Percentiles rank a stretch among this genome's conserved stretches.
Conservation (phyloP, 1,140 invertebrate species). For the Acromyrmex echinatior region DNA sequence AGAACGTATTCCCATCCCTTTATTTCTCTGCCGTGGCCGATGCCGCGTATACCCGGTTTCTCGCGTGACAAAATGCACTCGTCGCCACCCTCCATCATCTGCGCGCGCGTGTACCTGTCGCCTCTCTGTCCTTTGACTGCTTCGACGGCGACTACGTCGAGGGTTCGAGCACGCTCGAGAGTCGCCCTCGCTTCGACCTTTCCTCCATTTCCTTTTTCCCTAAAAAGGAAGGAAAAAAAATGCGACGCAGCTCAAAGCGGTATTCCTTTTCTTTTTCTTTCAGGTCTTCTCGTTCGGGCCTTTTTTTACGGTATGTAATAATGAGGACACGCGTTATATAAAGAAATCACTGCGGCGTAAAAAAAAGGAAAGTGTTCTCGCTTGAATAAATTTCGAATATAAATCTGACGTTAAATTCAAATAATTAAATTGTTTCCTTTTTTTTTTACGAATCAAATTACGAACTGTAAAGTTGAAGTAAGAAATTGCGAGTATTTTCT, state of each 20-base stretch:
- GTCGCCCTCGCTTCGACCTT: conserved; percentile 48
- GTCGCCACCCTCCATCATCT: conserved; percentile 59
- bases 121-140: conserved; percentile 62
- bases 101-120: conserved; percentile 65
- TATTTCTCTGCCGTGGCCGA: conserved; percentile 26
- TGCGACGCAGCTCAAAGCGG: conserved; percentile 46
- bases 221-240: conserved; percentile 64
- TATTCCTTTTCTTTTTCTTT: background rate
- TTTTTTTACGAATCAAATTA: background rate
- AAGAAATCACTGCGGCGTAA: conserved; percentile 21
- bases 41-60: conserved; percentile 46
- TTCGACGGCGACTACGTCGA: conserved; percentile 32
- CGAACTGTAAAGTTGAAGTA: background rate
- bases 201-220: conserved; percentile 62
- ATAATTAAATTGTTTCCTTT: conserved; percentile 8
- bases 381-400: conserved; percentile 1
- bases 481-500: conserved; percentile 52
- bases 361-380: background rate
- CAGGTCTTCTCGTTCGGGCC: conserved; percentile 15
- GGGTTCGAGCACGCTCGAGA: conserved; percentile 54
- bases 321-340: conserved; percentile 37
- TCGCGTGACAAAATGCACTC: conserved; percentile 63
- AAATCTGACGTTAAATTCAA: conserved; percentile 32
- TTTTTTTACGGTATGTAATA: conserved; percentile 24
- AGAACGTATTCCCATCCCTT: conserved; percentile 5